Conservation (phyloP, 2,113 vertebrate species). For the Ondatra zibethicus region DNA sequence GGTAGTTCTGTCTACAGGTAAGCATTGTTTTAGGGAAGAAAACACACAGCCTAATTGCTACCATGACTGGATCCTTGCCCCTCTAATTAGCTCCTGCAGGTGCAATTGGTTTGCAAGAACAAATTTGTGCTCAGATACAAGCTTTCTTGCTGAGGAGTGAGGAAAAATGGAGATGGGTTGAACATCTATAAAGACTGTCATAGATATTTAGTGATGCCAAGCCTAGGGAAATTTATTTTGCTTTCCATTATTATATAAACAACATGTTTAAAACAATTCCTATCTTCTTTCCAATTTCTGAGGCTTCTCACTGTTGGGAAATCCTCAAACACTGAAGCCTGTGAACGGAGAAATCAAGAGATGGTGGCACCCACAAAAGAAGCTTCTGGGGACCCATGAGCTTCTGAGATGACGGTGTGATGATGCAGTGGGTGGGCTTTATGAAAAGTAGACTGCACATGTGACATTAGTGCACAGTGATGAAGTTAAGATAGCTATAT, state of each 20-base stretch:
- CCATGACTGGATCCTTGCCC: not conserved
- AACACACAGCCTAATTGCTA: not conserved
- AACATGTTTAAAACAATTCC: not conserved
- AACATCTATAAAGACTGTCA: not conserved
- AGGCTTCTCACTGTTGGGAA: not conserved
- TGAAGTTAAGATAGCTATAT: not conserved
- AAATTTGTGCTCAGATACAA: not conserved
- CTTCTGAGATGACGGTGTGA: not conserved
- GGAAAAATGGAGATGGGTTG: not conserved
- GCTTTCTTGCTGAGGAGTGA: slow-evolving; percentile 28
- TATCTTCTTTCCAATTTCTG: not conserved
- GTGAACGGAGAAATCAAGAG: not conserved
- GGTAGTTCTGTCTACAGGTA: not conserved
- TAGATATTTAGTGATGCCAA: not conserved
- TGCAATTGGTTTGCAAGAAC: slow-evolving; percentile 46
- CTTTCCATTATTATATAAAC: not conserved
- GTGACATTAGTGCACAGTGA: not conserved
- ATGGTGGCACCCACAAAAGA: not conserved
- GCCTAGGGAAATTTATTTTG: not conserved
- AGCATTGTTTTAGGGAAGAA: slow-evolving; percentile 5
- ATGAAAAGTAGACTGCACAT: not conserved
- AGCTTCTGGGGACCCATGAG: not conserved
- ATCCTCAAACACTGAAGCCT: not conserved
- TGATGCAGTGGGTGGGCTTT: not conserved
- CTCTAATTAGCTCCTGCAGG: not conserved